Conservation (phyloP, 23 tunicate genomes). For the Oikopleura dioica region DNA sequence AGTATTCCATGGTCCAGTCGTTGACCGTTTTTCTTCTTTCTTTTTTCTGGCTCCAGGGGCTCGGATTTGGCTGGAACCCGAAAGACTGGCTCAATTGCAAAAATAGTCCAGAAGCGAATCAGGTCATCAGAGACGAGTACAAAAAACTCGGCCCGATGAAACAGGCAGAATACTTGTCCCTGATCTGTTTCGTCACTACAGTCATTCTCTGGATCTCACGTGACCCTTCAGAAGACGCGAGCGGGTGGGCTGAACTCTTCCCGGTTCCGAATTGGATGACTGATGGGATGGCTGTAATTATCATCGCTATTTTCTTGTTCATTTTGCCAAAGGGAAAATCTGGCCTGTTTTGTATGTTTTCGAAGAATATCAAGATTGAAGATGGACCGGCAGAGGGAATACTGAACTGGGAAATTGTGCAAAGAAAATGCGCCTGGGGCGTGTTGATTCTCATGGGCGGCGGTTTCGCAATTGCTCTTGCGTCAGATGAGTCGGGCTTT, state of each 20-base stretch:
- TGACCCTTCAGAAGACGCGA: background rate
- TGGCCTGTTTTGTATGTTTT: constrained; percentile 1
- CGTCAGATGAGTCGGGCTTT: constrained; percentile 8
- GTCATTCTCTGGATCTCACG: background rate
- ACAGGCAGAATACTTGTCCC: background rate
- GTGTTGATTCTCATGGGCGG: constrained; percentile 2
- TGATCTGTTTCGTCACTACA: background rate
- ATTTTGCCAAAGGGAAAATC: background rate
- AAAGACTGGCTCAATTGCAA: too few relatives aligned
- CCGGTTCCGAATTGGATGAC: background rate
- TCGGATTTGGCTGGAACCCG: background rate
- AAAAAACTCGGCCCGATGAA: background rate
- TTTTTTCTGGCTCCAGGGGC: background rate
- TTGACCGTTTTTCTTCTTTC: background rate
- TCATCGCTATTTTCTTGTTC: background rate
- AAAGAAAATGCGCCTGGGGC: background rate
- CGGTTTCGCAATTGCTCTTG: constrained; percentile 1
- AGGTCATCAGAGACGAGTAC: background rate
- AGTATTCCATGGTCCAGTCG: background rate
- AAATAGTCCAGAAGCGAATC: background rate
- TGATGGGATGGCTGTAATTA: constrained; percentile 3
- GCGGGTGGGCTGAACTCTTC: constrained; percentile 1
- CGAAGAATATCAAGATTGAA: too few relatives aligned
- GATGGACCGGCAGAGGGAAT: background rate
- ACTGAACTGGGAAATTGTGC: background rate